Evolutionary conservation across 2,797 vertebrate species (phyloP), one percentile per base, ranked within the genome.

Genomic region (Sebastolobus altivelis): DNA sequence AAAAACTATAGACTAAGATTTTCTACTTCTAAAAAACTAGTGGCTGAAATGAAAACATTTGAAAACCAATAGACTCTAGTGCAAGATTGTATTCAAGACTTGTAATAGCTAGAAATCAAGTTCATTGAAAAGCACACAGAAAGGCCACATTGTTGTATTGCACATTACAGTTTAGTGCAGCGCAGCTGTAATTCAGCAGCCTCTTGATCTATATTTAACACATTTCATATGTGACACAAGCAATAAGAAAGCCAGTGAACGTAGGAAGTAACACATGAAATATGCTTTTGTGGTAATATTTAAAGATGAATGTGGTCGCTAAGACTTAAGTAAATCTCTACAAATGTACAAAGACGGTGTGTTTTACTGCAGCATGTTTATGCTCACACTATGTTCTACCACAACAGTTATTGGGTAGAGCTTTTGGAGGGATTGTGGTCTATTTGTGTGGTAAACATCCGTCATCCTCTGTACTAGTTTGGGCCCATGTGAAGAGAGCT

Each of bases 401-500:
- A 54, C 74, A 87, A 43, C 22, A 25, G 72, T 74, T 70, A n/a
- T 83, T 81, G 31, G 27, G n/a, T 56, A 13, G 37, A 43, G 40
- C 25, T 65, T 86, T 67, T 61, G 58, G 25, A 77, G 58, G 16
- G 25, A 37, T 88, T 90, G 72, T 78, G 73, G 18, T 49, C 71
- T 89, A 87, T 60, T 9, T 20, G 35, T 77, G 63, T 58, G 69
- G 79, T 82, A 88, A 93, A 87, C 86, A 87, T 85, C 52, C 56
- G 20, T 79, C 68, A 83, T 81, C 73, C 85, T 79, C 76, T 78
- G 74, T 18, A 79, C 58, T 40, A 77, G 75, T 72, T 84, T 68
- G 54, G 29, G 76, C 40, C 59, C 31, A 10, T 78, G 81, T 61
- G 27, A 83, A 77, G 58, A n/a, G 56, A 65, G 9, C 46, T 62